phyloP scores from a whole-genome alignment of 2,888 invertebrate genomes.

The Tiliacea aurago region DNA sequence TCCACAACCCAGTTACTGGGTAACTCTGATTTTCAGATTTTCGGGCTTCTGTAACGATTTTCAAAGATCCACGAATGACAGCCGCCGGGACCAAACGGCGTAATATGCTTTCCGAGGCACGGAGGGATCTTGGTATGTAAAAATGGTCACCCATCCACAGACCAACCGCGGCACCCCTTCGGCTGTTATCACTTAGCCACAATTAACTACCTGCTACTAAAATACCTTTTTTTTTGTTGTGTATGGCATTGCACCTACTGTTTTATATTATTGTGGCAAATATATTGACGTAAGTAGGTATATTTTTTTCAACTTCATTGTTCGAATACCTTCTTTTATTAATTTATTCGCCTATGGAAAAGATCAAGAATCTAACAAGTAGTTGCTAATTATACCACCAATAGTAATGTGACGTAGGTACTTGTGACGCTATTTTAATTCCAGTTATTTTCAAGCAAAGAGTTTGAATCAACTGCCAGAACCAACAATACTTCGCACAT shows the following conservation, averaged over 20 bases:
- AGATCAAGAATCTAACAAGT: conserved; percentile 16
- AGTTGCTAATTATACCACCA: conserved; percentile 14
- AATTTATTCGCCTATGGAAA: conserved; percentile 2
- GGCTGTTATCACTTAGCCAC: too few species aligned
- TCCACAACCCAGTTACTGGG: too few species aligned
- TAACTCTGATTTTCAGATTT: too few species aligned
- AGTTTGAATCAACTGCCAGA: neutral
- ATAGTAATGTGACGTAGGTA: neutral
- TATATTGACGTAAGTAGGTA: neutral
- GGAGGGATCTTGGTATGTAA: too few species aligned
- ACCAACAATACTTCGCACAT: neutral
- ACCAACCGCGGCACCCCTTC: too few species aligned
- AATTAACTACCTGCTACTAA: neutral
- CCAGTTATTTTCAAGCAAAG: neutral
- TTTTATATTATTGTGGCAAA: conserved; percentile 6
- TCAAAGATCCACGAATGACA: too few species aligned
- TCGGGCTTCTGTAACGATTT: too few species aligned
- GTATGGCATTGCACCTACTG: neutral
- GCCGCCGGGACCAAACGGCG: too few species aligned
- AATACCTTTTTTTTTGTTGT: too few species aligned
- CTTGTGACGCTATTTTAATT: neutral
- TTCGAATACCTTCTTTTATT: neutral
- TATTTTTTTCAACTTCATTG: neutral
- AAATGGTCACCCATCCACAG: too few species aligned
- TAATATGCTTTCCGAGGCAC: too few species aligned